Conservation (phyloP, 2,113 vertebrate genomes). For the Aegypius monachus region DNA sequence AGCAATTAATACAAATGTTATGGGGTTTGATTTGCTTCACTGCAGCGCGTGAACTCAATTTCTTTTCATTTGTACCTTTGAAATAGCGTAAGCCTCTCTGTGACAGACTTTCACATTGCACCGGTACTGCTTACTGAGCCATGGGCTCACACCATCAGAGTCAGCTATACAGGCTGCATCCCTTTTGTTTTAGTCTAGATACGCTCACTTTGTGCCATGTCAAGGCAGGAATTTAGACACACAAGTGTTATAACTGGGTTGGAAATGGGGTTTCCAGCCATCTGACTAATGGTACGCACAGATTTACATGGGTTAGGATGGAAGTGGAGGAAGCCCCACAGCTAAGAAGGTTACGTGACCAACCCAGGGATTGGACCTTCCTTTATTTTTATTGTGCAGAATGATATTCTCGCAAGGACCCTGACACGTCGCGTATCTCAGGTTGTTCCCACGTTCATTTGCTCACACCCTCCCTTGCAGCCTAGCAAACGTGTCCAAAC, state of each 20-base stretch:
- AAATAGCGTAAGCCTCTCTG: slow-evolving; percentile 61
- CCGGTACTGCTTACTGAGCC: slow-evolving; percentile 49
- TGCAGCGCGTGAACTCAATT: slow-evolving; percentile 71
- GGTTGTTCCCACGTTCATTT: neutral
- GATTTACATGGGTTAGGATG: neutral
- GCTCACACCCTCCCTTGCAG: neutral
- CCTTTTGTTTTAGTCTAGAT: slow-evolving; percentile 35
- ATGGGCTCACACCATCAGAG: neutral
- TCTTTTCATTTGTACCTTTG: slow-evolving; percentile 69
- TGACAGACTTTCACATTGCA: slow-evolving; percentile 56
- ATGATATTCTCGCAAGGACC: neutral
- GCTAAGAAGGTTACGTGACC: neutral
- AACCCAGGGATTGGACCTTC: neutral
- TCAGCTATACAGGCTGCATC: neutral
- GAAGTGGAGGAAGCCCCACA: neutral
- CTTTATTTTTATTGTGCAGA: neutral
- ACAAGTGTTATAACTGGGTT: neutral
- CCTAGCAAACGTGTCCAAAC: neutral
- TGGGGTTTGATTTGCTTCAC: slow-evolving; percentile 68
- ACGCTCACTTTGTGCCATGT: neutral
- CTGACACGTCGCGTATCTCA: accelerated
- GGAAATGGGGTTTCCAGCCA: neutral
- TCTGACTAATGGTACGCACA: neutral
- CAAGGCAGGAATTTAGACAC: neutral
- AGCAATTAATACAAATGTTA: slow-evolving; percentile 73